These are phyloP conservation scores for Patiria miniata DNA, from an alignment of 35 echinoderm and acorn worm genomes.

Conservation along the genomic window DNA sequence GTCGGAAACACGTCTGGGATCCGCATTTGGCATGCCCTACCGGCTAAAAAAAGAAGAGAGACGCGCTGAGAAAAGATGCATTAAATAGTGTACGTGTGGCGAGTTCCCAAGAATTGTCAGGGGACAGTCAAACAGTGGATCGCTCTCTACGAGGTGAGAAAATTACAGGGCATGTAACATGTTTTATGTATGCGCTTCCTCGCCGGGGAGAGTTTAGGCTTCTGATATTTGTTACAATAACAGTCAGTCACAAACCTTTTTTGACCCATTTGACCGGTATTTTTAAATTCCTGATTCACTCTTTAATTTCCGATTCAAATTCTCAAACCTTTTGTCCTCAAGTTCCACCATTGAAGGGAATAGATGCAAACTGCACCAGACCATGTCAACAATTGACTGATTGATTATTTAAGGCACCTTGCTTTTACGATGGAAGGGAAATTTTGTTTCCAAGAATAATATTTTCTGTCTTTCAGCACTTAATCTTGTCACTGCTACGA, in stretches of 20 bases:
- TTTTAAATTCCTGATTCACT: too few species aligned
- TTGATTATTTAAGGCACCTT: too few species aligned
- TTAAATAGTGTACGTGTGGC: background rate
- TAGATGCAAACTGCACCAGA: too few species aligned
- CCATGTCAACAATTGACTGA: too few species aligned
- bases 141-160: background rate
- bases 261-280: too few species aligned
- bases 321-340: too few species aligned
- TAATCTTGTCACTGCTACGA: too few species aligned
- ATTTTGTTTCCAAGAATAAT: too few species aligned
- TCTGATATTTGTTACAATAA: background rate
- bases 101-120: background rate
- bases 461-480: too few species aligned
- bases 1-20: background rate
- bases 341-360: too few species aligned
- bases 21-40: background rate
- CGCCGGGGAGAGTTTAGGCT: background rate
- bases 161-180: background rate
- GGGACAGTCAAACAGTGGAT: background rate
- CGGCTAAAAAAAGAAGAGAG: background rate
- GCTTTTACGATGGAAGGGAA: too few species aligned
- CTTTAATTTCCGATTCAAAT: background rate
- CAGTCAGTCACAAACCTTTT: background rate
- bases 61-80: background rate
- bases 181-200: background rate